These are phyloP conservation scores for Enteromius trimaculatus DNA, from an alignment of 2,797 vertebrate genomes.

Conservation along the genomic window DNA sequence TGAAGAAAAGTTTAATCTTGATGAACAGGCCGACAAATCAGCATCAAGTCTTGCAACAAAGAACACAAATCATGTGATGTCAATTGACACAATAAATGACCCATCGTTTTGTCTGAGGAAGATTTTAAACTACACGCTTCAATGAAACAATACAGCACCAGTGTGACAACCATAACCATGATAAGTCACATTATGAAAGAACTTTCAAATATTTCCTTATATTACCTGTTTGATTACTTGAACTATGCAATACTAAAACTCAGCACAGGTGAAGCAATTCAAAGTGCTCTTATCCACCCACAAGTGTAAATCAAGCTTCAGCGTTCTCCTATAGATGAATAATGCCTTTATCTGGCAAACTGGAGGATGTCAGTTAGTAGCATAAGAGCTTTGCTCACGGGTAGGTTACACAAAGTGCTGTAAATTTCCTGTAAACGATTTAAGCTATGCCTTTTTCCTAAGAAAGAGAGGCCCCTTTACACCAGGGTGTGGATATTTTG, in stretches of 20 bases:
- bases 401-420: background rate
- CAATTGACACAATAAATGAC: conserved; percentile 10
- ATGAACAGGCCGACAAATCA: conserved; percentile 17
- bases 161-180: conserved; percentile 17
- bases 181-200: conserved; percentile 7
- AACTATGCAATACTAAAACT: conserved; percentile 8
- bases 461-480: conserved; percentile 18
- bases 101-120: background rate
- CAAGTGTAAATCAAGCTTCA: conserved; percentile 18
- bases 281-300: background rate
- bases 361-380: conserved; percentile 16
- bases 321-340: conserved; percentile 19
- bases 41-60: conserved; percentile 7
- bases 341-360: conserved; percentile 28
- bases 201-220: conserved; percentile 10
- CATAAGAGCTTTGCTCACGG: conserved; percentile 27
- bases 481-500: conserved; percentile 57
- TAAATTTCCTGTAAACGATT: conserved; percentile 24
- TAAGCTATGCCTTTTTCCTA: conserved; percentile 28
- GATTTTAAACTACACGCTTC: background rate
- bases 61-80: conserved; percentile 4
- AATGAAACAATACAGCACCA: conserved; percentile 31
- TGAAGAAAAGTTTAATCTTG: conserved; percentile 39
- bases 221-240: background rate
- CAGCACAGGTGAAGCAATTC: conserved; percentile 25